Evolutionary conservation across 1,140 invertebrate genomes (phyloP).

Genomic region (Anagrus nilaparvatae): DNA sequence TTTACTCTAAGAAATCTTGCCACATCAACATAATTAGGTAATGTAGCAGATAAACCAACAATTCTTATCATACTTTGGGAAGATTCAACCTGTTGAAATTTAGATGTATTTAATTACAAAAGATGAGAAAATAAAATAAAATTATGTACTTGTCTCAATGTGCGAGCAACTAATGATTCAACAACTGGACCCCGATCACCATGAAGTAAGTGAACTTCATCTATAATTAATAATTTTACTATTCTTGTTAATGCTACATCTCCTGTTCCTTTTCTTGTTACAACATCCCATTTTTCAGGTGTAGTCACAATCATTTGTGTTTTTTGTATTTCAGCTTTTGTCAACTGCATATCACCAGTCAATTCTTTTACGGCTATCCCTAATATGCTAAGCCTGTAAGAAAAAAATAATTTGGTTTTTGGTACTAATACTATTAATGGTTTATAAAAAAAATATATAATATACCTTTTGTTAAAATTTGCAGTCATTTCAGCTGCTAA

Average conservation of each 20-base stretch:
- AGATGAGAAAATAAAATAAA: slow-evolving; percentile 22
- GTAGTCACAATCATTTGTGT: slow-evolving; percentile 99
- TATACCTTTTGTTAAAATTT: slow-evolving; percentile 73
- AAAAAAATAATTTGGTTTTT: slow-evolving; percentile 1
- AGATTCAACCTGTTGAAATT: slow-evolving; percentile 64
- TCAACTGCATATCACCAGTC: slow-evolving; percentile 97
- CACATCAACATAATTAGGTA: slow-evolving; percentile 97
- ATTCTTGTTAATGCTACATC: slow-evolving; percentile 85
- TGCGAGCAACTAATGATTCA: slow-evolving; percentile 92
- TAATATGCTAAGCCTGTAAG: slow-evolving; percentile 47
- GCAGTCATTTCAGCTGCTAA: slow-evolving; percentile 95
- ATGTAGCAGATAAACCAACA: slow-evolving; percentile 92
- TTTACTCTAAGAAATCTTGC: slow-evolving; percentile 91
- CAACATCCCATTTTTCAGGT: slow-evolving; percentile 99
- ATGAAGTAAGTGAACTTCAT: slow-evolving; percentile 96
- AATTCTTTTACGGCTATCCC: slow-evolving; percentile 83
- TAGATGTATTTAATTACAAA: slow-evolving; percentile 1
- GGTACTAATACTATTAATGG: not conserved
- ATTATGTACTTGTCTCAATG: slow-evolving; percentile 64
- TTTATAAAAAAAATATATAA: slow-evolving; percentile 33
- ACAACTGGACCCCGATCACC: slow-evolving; percentile 96
- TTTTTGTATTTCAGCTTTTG: slow-evolving; percentile 86
- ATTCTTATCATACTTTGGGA: slow-evolving; percentile 96
- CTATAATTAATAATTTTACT: slow-evolving; percentile 92
- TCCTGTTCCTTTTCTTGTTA: slow-evolving; percentile 87